Evolutionary conservation across 2,888 invertebrate species (phyloP).

Genomic region (Eulithis prunata): DNA sequence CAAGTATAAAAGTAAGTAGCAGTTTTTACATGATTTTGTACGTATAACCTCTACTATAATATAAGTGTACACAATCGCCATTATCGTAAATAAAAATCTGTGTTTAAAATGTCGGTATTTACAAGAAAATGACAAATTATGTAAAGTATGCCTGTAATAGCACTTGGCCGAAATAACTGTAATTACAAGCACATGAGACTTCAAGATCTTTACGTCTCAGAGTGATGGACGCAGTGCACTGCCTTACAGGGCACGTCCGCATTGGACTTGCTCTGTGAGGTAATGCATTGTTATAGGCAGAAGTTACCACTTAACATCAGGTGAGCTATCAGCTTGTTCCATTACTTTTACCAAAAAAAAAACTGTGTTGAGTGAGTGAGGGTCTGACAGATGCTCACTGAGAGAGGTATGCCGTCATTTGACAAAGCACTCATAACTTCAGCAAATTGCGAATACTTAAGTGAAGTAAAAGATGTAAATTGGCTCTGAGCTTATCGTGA

Average conservation of each 20-base stretch:
- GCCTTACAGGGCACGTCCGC: no score
- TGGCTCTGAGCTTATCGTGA: slow-evolving; percentile 2
- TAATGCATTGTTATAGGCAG: no score
- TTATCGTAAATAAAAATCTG: not conserved
- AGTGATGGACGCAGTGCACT: no score
- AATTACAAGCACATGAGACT: no score
- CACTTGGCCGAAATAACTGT: slow-evolving; percentile 13
- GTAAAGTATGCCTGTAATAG: slow-evolving; percentile 8
- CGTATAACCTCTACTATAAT: no score
- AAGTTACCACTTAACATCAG: no score
- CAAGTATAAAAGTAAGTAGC: no score
- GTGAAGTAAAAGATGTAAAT: slow-evolving; percentile 20
- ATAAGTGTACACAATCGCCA: not conserved
- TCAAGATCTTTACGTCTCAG: no score
- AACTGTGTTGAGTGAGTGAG: not conserved
- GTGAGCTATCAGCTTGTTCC: no score
- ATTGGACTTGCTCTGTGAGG: no score
- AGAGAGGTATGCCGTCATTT: slow-evolving; percentile 39
- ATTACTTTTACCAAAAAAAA: no score
- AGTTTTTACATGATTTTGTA: no score
- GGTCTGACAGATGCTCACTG: not conserved
- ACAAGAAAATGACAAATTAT: slow-evolving; percentile 10
- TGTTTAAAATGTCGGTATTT: slow-evolving; percentile 9
- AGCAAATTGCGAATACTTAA: slow-evolving; percentile 25
- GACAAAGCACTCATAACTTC: slow-evolving; percentile 35